A percentile compares a stretch with the other conserved stretches of the same genome.
Conservation (phyloP, 2,888 invertebrate species). For the Malacosoma neustria region DNA sequence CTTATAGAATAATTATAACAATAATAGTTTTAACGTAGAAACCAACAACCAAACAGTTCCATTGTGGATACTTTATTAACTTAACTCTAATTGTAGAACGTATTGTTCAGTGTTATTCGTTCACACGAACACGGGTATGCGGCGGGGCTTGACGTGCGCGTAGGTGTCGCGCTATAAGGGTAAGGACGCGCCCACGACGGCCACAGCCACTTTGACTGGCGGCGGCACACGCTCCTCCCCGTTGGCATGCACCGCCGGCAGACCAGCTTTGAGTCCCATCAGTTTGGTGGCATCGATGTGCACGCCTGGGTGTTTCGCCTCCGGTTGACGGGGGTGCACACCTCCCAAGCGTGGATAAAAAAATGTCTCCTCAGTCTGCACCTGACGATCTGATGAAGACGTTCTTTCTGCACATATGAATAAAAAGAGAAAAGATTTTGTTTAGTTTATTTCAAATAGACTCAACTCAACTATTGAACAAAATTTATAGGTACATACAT, state of each 20-base stretch:
- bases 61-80: conserved; percentile 20
- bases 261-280: conserved; percentile 19
- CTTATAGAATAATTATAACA: background rate
- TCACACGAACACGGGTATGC: conserved; percentile 30
- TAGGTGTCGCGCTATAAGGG: conserved; percentile 28
- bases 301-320: conserved; percentile 18
- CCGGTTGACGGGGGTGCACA: conserved; percentile 4
- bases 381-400: conserved; percentile 41
- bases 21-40: background rate
- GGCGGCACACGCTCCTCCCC: conserved; percentile 3
- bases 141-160: conserved; percentile 10
- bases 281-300: conserved; percentile 24
- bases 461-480: too few species aligned
- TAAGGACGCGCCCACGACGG: conserved; percentile 23
- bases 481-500: too few species aligned
- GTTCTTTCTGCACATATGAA: conserved; percentile 41
- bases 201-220: conserved; percentile 14
- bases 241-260: conserved; percentile 15
- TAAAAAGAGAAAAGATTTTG: too few species aligned
- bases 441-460: too few species aligned
- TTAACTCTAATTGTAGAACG: conserved; percentile 32
- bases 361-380: conserved; percentile 48
- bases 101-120: background rate
- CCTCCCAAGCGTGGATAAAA: conserved; percentile 17
- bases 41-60: background rate